These are phyloP conservation scores for Neomicropteryx cornuta DNA, from an alignment of 1,140 invertebrate species.

Conservation along the genomic window DNA sequence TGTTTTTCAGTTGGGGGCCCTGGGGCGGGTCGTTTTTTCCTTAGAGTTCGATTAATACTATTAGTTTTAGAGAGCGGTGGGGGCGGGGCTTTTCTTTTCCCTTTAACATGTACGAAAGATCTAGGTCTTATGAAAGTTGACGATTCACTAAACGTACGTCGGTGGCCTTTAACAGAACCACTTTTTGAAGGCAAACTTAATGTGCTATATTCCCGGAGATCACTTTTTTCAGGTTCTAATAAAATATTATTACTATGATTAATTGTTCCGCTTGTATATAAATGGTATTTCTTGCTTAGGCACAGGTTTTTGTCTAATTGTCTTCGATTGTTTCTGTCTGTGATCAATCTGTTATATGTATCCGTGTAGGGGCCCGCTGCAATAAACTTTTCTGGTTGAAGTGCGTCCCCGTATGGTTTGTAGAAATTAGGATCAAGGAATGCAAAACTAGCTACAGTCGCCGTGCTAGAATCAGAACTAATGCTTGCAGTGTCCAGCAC, in stretches of 20 bases:
- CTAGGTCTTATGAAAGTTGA: slow-evolving; percentile 14
- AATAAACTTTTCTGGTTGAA: slow-evolving; percentile 28
- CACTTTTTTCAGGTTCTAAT: slow-evolving; percentile 31
- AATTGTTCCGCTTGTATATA: slow-evolving; percentile 38
- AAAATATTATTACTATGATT: slow-evolving; percentile 8
- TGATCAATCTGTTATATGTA: slow-evolving; percentile 47
- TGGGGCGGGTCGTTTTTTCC: slow-evolving; percentile 48
- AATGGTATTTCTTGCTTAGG: slow-evolving; percentile 48
- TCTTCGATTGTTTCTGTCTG: slow-evolving; percentile 42
- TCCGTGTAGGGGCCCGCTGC: slow-evolving; percentile 41
- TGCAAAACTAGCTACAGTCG: slow-evolving; percentile 59
- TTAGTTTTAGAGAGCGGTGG: slow-evolving; percentile 17
- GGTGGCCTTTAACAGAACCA: slow-evolving; percentile 40
- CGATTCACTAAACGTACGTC: neutral
- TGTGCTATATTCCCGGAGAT: slow-evolving; percentile 33
- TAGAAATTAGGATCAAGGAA: slow-evolving; percentile 46
- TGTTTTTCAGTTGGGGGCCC: slow-evolving; percentile 34
- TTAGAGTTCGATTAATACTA: no score
- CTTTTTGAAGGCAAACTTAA: slow-evolving; percentile 41
- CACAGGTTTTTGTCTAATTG: slow-evolving; percentile 45
- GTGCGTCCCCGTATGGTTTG: slow-evolving; percentile 27
- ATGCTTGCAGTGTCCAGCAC: slow-evolving; percentile 16
- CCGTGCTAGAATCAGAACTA: slow-evolving; percentile 45
- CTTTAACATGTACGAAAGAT: slow-evolving; percentile 18
- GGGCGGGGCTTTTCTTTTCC: no score